Percentiles rank a stretch among this genome's conserved stretches.
phyloP scores from a whole-genome alignment of 2,888 invertebrate genomes.

The Harpalus rubripes region DNA sequence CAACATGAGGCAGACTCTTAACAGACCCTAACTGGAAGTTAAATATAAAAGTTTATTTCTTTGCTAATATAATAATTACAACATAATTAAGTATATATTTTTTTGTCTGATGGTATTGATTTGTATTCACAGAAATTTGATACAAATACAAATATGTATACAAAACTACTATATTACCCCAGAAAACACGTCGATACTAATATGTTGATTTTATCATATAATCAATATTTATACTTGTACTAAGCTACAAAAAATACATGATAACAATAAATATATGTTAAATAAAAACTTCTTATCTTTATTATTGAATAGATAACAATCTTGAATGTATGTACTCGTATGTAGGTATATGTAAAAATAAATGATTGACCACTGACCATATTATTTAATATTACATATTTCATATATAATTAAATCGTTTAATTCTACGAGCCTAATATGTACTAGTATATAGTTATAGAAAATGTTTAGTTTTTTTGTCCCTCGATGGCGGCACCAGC shows the following conservation, averaged over 20 bases:
- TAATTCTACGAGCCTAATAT: too few species aligned
- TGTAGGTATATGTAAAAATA: background rate
- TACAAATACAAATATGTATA: background rate
- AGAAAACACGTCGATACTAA: conserved; percentile 16
- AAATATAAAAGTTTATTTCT: too few species aligned
- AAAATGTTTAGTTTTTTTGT: too few species aligned
- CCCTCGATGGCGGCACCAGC: too few species aligned
- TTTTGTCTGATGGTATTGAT: background rate
- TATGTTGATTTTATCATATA: conserved; percentile 24
- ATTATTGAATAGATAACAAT: conserved; percentile 2
- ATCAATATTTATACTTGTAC: conserved; percentile 1
- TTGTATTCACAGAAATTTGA: background rate
- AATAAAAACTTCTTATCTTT: conserved; percentile 6
- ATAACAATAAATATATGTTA: conserved; percentile 22
- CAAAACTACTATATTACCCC: background rate
- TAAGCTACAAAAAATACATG: conserved; percentile 7
- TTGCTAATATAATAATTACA: too few species aligned
- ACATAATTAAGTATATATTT: too few species aligned
- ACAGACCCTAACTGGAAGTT: too few species aligned
- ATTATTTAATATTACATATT: background rate
- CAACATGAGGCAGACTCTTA: too few species aligned
- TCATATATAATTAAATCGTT: too few species aligned
- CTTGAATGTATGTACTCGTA: background rate
- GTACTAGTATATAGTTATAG: too few species aligned
- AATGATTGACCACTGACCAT: background rate